Conservation (phyloP, 2,888 invertebrate species). For the Tipula vernalis region DNA sequence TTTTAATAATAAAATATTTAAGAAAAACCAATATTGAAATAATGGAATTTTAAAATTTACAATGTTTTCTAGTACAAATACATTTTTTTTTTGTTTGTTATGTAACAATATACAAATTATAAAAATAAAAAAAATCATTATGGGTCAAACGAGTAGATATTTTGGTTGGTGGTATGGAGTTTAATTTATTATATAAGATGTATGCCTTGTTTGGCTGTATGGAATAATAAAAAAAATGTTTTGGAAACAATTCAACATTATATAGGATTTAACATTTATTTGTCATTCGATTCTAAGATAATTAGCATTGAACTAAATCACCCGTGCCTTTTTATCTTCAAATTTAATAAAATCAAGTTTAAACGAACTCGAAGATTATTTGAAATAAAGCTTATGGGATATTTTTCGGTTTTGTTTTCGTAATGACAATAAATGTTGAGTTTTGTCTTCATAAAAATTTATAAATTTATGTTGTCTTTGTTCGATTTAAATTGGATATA, state of each 20-base stretch:
- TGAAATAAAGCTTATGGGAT: background rate
- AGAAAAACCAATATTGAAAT: background rate
- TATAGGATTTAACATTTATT: background rate
- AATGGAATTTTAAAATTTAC: background rate
- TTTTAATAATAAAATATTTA: background rate
- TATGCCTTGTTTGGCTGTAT: too few species aligned
- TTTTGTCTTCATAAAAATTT: background rate
- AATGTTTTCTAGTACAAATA: background rate
- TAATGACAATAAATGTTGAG: background rate
- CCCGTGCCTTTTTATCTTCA: background rate
- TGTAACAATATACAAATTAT: too few species aligned
- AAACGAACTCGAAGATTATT: background rate
- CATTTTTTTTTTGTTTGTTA: background rate
- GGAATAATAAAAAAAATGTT: too few species aligned
- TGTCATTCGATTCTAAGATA: background rate
- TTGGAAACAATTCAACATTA: too few species aligned
- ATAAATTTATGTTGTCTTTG: background rate
- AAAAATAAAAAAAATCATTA: too few species aligned
- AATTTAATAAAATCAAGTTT: background rate
- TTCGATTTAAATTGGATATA: background rate
- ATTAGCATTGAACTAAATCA: background rate
- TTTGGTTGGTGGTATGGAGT: too few species aligned
- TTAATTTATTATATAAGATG: too few species aligned
- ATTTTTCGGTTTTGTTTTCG: background rate
- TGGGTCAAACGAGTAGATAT: too few species aligned